These are phyloP conservation scores for Fratercula arctica DNA, from an alignment of 2,797 vertebrate genomes.

Conservation along the genomic window DNA sequence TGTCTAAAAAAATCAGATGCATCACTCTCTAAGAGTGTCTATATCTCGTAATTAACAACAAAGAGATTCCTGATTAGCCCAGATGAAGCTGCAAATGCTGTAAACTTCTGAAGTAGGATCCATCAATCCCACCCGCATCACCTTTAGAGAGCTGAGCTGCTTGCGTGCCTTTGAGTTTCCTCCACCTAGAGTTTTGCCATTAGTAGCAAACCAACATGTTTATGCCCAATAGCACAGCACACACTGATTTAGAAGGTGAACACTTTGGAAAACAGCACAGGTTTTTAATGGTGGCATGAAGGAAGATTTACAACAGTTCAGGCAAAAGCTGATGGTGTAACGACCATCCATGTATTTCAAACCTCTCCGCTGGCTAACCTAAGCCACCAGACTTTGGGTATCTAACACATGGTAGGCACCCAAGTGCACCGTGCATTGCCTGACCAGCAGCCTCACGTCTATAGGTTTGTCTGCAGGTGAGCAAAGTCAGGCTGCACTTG, in stretches of 20 bases:
- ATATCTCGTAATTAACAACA: not conserved
- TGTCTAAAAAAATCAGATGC: not conserved
- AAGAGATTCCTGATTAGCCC: not conserved
- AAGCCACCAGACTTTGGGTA: not conserved
- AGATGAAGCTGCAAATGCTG: not conserved
- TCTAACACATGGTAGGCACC: not conserved
- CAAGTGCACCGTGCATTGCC: not conserved
- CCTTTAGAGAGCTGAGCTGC: not conserved
- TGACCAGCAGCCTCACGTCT: not conserved
- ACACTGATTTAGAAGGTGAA: not conserved
- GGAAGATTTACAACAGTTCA: not conserved
- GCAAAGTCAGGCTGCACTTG: not conserved
- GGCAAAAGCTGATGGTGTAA: not conserved
- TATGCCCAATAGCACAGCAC: not conserved
- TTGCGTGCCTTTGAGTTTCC: not conserved
- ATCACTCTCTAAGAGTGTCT: not conserved
- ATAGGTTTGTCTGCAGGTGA: not conserved
- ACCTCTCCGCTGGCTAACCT: not conserved
- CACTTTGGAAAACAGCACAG: not conserved
- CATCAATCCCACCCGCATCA: not conserved
- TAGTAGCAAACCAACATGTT: not conserved
- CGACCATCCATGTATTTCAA: not conserved
- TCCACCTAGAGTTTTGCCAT: not conserved
- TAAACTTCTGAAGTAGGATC: conserved; percentile 14
- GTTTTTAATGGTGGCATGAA: not conserved